Base-by-base conservation (phyloP, 64 coral and sea anemone species). In the Montipora capricornis region DNA sequence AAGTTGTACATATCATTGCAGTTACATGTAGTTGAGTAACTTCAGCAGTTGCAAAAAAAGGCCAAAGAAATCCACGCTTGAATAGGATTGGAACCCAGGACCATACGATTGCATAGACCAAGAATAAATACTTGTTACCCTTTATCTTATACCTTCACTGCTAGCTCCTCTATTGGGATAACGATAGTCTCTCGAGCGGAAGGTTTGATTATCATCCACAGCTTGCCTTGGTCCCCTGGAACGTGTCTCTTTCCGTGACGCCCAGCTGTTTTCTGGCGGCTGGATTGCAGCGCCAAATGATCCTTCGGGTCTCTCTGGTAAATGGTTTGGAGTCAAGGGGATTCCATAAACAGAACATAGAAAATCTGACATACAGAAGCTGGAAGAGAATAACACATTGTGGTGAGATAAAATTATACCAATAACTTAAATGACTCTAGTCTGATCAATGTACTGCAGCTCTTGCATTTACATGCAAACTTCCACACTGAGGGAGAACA, bases 221-320 rank as follows among this genome's bases (percentile, higher is more conserved):
- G 87, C 12, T 71, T 76, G 50, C 16, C 68, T 37, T 24, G 20
- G 5, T 57, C 48, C 68, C 6, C 52, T 60, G 13, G 87, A 49
- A 10, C 9, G 52, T 20, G 64, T 60, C 45, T 82, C 68, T 9
- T 61, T 20, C 49, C 68, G 50, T 3, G 20, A 22, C 0, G 68
- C 60, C 14, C 50, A 78, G 12, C 68, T 88, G 46, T 49, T 44
- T 14, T 80, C 86, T 67, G 60, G 50, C 14, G 87, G 67, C 66
- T 91, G 90, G 69, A 99, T 14, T 12, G 94, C 80, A 26, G 89
- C 87, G 52, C 89, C 94, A 44, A 94, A 94, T 14, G 89, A 50
- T 67, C 95, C 98, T 5, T 99, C 98, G 1, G 98, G 98, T 82
- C 98, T 96, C 77, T 99, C 98, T 20, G 98, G 98, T 22, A 99